phyloP scores from a whole-genome alignment of 2,113 vertebrate species.

The Amphiprion ocellaris region DNA sequence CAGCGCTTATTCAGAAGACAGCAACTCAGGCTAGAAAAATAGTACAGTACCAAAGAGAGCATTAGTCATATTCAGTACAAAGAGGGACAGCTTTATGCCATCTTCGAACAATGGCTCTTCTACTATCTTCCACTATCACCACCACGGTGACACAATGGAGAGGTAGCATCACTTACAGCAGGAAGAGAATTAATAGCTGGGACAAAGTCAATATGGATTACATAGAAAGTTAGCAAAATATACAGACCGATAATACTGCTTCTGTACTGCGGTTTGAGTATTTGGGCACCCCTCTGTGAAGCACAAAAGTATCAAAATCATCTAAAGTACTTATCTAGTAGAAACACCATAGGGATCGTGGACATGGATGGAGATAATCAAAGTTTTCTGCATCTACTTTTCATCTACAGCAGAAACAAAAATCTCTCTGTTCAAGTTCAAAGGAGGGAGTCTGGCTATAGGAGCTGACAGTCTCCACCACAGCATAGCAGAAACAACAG shows the following conservation, averaged over 20 bases:
- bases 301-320: background rate
- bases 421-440: constrained; percentile 75
- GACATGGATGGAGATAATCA: constrained; percentile 4
- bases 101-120: constrained; percentile 19
- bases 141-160: background rate
- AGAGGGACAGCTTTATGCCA: background rate
- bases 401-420: constrained; percentile 48
- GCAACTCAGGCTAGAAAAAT: background rate
- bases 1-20: too few species aligned
- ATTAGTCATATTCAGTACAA: background rate
- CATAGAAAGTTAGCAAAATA: background rate
- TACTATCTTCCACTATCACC: background rate
- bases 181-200: background rate
- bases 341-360: background rate
- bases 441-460: constrained; percentile 54
- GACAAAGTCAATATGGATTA: constrained; percentile 13
- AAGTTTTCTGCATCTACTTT: constrained; percentile 14
- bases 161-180: constrained; percentile 26
- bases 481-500: constrained; percentile 78
- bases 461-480: constrained; percentile 61
- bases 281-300: background rate
- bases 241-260: background rate
- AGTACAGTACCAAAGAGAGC: background rate
- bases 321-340: background rate
- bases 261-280: background rate